A percentile compares a stretch with the other conserved stretches of the same genome.
These are phyloP conservation scores for Tridacna crocea DNA, from an alignment of 2,888 invertebrate genomes.

Conservation along the genomic window DNA sequence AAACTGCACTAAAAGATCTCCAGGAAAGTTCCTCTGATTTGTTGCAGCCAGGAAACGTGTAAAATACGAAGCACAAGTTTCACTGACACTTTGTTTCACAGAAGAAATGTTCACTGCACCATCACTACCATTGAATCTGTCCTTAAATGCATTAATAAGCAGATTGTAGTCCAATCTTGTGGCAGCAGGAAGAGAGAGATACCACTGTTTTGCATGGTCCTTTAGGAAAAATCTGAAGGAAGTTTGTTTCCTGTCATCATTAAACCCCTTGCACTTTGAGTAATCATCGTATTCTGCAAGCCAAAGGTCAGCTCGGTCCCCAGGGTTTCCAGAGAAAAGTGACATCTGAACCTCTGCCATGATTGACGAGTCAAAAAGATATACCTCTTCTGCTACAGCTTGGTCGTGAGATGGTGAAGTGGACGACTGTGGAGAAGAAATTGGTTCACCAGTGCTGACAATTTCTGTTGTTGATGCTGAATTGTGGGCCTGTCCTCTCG, in stretches of 20 bases:
- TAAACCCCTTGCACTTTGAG: background rate
- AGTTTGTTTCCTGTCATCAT: background rate
- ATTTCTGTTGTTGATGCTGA: background rate
- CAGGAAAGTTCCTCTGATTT: constrained; percentile 17
- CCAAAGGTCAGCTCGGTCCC: constrained; percentile 1
- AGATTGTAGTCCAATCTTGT: background rate
- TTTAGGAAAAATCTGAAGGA: constrained; percentile 16
- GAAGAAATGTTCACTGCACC: background rate
- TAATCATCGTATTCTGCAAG: background rate
- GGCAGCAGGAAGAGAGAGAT: constrained; percentile 5
- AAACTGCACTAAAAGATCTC: background rate
- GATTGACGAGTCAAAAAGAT: background rate
- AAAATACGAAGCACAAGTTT: constrained; percentile 13
- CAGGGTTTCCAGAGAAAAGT: background rate
- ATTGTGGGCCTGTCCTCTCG: background rate
- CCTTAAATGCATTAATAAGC: background rate
- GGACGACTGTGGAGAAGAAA: background rate
- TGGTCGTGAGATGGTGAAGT: background rate
- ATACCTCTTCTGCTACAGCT: background rate
- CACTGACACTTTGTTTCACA: constrained; percentile 5
- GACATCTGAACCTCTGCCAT: constrained; percentile 3
- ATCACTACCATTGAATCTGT: constrained; percentile 27
- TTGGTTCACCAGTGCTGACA: background rate
- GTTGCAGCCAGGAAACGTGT: constrained; percentile 23
- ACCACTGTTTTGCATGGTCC: constrained; percentile 33